Base-by-base conservation (phyloP, 2,113 vertebrate genomes). In the Cyanoliseus patagonus region DNA sequence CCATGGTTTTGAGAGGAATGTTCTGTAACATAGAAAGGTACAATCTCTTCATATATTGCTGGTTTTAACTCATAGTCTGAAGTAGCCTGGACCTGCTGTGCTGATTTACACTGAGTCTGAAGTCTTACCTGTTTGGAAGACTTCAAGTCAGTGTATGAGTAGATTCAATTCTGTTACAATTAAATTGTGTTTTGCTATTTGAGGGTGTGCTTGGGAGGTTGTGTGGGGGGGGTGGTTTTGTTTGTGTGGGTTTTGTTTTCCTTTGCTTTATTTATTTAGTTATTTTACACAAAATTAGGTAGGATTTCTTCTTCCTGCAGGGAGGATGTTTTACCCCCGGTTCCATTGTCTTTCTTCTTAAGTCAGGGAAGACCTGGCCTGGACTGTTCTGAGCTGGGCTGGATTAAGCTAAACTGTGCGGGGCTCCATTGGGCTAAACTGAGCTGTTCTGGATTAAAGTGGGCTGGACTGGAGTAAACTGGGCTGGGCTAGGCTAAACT, bases 251-350 rank as follows among this genome's bases (percentile, higher is more conserved):
- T 59, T 24, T 16, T 20, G 2, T 8, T 52, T 52, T 14, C 11
- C 7, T 33, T 1, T 7, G 5, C 20, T 66, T 44, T 27, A 33
- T 22, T 57, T 55, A 18, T 55, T 55, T 57, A n/a, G 33, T 22
- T 57, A 22, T 22, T 12, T 19, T 23, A 8, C 11, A 49, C 9
- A 12, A 30, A 57, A 59, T 2, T 13, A 44, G 37, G 14, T 8
- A 20, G 52, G 51, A 31, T 22, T 22, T 53, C 16, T 23, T 37
- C 13, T 39, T 69, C 10, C 27, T 8, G 20, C 39, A 39, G 41
- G 0, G 0, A 49, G 33, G 9, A 4, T 15, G 19, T 25, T 61
- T 51, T 7, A 9, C 19, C 19, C 64, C 28, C 0, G 3, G 9
- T 25, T 12, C 7, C 2, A 10, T 5, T 35, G 13, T 5, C 16